These are phyloP conservation scores for Raja brachyura DNA, from an alignment of 2,113 vertebrate genomes.

Conservation along the genomic window DNA sequence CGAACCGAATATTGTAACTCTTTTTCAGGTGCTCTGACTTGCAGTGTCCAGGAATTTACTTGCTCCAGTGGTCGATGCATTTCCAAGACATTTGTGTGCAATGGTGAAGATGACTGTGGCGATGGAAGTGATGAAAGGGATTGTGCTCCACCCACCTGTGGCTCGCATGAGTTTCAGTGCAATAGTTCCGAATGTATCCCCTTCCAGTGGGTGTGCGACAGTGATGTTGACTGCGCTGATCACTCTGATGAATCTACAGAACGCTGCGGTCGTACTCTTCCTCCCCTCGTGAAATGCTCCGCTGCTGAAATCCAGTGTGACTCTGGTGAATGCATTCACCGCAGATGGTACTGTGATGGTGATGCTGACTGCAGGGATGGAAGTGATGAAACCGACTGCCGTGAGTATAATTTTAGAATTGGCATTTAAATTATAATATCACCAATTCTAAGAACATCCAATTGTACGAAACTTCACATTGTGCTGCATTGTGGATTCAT, in stretches of 20 bases:
- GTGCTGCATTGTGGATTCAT: no score
- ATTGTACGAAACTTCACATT: no score
- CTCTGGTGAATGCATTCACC: conserved; percentile 90
- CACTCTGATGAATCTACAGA: conserved; percentile 81
- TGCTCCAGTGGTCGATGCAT: conserved; percentile 83
- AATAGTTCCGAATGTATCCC: conserved; percentile 83
- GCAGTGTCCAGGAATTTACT: conserved; percentile 82
- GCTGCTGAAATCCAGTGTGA: conserved; percentile 76
- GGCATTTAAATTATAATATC: not conserved
- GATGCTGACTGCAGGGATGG: conserved; percentile 90
- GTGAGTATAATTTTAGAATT: conserved; percentile 56
- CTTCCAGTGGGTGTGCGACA: conserved; percentile 82
- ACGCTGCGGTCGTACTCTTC: conserved; percentile 78
- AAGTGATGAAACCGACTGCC: conserved; percentile 89
- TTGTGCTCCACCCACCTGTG: conserved; percentile 77
- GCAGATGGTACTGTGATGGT: conserved; percentile 93
- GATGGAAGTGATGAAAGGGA: conserved; percentile 82
- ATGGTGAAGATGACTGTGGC: conserved; percentile 88
- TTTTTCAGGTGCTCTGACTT: conserved; percentile 78
- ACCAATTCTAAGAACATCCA: not conserved
- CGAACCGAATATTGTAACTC: not conserved
- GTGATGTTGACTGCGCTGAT: conserved; percentile 87
- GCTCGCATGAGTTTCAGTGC: conserved; percentile 80
- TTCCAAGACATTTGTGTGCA: conserved; percentile 86
- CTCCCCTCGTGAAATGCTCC: conserved; percentile 67